These are phyloP conservation scores for Euproctis similis DNA, from an alignment of 2,888 invertebrate species.

Conservation along the genomic window DNA sequence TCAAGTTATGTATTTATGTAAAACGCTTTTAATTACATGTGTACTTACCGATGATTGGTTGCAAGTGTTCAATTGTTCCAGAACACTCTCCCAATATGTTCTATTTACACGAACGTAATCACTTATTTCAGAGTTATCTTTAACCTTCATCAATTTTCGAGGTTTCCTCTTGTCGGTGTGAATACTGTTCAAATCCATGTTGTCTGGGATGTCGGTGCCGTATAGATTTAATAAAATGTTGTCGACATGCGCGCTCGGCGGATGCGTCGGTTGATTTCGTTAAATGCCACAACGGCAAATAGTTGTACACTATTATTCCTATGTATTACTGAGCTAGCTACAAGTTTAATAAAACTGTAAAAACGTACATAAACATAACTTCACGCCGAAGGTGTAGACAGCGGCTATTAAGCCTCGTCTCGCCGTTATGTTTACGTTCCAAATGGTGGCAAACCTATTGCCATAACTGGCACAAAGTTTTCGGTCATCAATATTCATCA, in stretches of 20 bases:
- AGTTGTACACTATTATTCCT: no score
- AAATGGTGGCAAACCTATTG: no score
- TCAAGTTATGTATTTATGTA: no score
- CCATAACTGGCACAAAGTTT: no score
- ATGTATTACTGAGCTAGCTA: no score
- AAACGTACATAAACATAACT: not conserved
- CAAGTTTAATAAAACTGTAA: no score
- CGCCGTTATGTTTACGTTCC: no score
- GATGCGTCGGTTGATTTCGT: slow-evolving; percentile 13
- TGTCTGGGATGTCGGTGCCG: slow-evolving; percentile 12
- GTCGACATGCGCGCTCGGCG: slow-evolving; percentile 9
- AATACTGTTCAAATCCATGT: slow-evolving; percentile 14
- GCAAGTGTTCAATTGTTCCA: slow-evolving; percentile 33
- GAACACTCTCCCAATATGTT: slow-evolving; percentile 52
- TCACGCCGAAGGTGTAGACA: not conserved
- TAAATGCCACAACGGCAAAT: no score
- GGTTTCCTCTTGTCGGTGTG: slow-evolving; percentile 29
- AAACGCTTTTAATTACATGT: no score
- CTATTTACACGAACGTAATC: slow-evolving; percentile 46
- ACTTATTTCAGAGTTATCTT: slow-evolving; percentile 40
- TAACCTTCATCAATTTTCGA: slow-evolving; percentile 42
- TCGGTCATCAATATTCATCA: no score
- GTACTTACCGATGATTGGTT: slow-evolving; percentile 32
- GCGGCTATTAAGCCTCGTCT: no score
- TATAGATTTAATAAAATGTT: slow-evolving; percentile 28